Conservation (phyloP, 2,797 vertebrate species). For the Sebastes hubbsi region DNA sequence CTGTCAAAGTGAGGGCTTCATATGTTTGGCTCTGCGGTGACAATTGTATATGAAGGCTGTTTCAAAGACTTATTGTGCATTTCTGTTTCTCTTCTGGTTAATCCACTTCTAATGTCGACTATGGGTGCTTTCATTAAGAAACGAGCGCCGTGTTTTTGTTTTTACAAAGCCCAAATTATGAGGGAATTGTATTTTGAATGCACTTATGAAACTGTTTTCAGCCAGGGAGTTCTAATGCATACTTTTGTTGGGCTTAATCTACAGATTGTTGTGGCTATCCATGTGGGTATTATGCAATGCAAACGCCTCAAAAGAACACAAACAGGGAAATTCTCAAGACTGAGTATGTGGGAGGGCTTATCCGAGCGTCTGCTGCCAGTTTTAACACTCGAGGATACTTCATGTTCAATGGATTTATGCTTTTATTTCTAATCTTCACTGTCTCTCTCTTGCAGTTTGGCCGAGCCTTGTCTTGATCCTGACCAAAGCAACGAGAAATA, state of each 20-base stretch:
- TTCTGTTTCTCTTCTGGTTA: conserved; percentile 64
- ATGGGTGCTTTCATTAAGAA: conserved; percentile 63
- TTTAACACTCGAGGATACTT: conserved; percentile 70
- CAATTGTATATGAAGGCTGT: conserved; percentile 67
- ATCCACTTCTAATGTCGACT: conserved; percentile 73
- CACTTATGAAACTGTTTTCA: conserved; percentile 54
- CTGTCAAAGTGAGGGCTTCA: conserved; percentile 69
- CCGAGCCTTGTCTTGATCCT: conserved; percentile 60
- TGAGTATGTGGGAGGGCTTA: conserved; percentile 82
- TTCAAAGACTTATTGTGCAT: conserved; percentile 70
- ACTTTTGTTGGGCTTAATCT: conserved; percentile 74
- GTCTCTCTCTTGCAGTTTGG: conserved; percentile 55
- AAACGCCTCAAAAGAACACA: conserved; percentile 75
- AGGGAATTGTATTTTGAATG: conserved; percentile 73
- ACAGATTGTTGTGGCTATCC: conserved; percentile 75
- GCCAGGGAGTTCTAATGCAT: conserved; percentile 60
- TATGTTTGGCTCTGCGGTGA: conserved; percentile 64
- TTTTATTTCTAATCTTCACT: conserved; percentile 76
- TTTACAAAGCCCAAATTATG: conserved; percentile 70
- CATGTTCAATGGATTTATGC: conserved; percentile 69
- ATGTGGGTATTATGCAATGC: conserved; percentile 74
- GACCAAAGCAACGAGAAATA: conserved; percentile 48
- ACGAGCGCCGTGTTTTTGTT: conserved; percentile 49
- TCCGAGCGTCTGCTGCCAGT: conserved; percentile 71
- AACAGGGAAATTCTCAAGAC: conserved; percentile 76